Base-by-base conservation (phyloP, 2,113 vertebrate species). In the Vombatus ursinus region DNA sequence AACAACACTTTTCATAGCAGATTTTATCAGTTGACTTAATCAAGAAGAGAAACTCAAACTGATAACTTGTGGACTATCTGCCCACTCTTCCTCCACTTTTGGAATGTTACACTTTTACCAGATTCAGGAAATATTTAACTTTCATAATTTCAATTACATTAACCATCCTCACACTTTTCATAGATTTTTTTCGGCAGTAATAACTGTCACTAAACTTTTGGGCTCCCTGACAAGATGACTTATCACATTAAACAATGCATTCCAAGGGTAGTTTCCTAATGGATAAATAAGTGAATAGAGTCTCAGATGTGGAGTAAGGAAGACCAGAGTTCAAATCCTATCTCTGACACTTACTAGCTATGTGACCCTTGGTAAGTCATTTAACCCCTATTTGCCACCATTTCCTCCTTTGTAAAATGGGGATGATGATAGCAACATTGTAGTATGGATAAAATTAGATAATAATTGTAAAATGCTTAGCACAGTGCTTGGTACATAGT, bases 151-250 rank as follows among this genome's bases (percentile, higher is more conserved):
- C 91, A 96, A 95, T 49, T 77, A 89, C 61, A 92, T 97, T 97
- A 98, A 77, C 92, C 93, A 97, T 98, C 98, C 91, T 98, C 98
- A 95, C 96, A 96, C 25, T 12, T 57, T 54, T 97, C 94, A 52
- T 92, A 95, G 95, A 94, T 96, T 90, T 68, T 97, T 98, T 98
- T 98, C 97, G 97, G 89, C 93, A 95, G 96, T 96, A 98, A 98
- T 98, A 98, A 97, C 96, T 96, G 95, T 97, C 98, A 97, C 94
- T 94, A 51, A 92, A 95, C 68, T 96, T 92, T 94, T 97, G 97
- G 97, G 96, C 25, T 97, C 93, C 54, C 22, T 96, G 96, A 96
- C 92, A 7, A 22, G 48, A 97, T 97, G 95, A 98, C 94, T 97
- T 96, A 97, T 92, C 57, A 94, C 44, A 37, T 95, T 96, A 96